Evolutionary conservation across 2,888 invertebrate genomes (phyloP).

Genomic region (Bhutanitis thaidina): DNA sequence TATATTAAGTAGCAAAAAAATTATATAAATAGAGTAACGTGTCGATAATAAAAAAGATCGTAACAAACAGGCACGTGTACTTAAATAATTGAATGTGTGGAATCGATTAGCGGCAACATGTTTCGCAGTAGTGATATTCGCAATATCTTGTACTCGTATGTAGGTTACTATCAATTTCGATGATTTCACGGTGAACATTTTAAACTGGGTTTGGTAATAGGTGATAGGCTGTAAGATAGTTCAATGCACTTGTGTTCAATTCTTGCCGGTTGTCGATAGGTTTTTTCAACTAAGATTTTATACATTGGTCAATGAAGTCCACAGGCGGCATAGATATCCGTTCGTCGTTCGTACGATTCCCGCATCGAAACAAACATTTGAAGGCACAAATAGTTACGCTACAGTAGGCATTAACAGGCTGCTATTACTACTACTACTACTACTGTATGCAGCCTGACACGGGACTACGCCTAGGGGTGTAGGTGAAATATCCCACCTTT

Average conservation of each 20-base stretch:
- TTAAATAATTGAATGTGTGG: slow-evolving; percentile 6
- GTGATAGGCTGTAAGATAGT: slow-evolving; percentile 8
- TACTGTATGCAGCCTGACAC: too few relatives aligned
- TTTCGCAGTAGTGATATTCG: slow-evolving; percentile 8
- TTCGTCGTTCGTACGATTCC: slow-evolving; percentile 13
- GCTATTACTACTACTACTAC: too few relatives aligned
- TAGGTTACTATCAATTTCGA: slow-evolving; percentile 21
- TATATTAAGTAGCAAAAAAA: too few relatives aligned
- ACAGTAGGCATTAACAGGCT: too few relatives aligned
- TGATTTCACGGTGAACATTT: slow-evolving; percentile 19
- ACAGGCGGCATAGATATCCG: slow-evolving; percentile 3
- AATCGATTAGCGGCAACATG: slow-evolving; percentile 8
- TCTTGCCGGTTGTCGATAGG: slow-evolving; percentile 5
- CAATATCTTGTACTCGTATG: slow-evolving; percentile 10
- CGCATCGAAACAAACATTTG: slow-evolving; percentile 12
- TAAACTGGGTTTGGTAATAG: slow-evolving; percentile 13
- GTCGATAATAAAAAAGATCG: not conserved
- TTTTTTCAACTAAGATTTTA: slow-evolving; percentile 15
- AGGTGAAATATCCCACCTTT: too few relatives aligned
- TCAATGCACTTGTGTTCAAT: slow-evolving; percentile 15
- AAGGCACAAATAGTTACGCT: not conserved
- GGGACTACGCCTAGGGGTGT: too few relatives aligned
- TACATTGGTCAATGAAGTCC: slow-evolving; percentile 14
- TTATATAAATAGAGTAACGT: not conserved
- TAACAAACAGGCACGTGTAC: not conserved